Percentiles rank a stretch among this genome's conserved stretches.
Conservation (phyloP, 1,140 invertebrate genomes). For the Ostrea edulis region DNA sequence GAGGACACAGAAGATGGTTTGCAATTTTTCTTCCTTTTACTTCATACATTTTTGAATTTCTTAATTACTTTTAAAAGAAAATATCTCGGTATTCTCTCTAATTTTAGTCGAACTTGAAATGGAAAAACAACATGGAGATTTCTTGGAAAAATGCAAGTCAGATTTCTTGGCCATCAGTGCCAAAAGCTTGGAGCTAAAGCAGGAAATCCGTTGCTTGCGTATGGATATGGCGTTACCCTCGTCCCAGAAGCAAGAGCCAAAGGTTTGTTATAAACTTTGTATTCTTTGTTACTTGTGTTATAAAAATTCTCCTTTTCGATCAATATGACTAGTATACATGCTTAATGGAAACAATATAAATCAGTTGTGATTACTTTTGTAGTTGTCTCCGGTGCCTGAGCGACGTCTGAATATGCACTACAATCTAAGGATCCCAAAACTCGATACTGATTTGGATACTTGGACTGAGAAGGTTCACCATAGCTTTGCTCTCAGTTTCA, state of each 20-base stretch:
- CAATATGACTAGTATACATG: too few relatives aligned
- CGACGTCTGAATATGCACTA: neutral
- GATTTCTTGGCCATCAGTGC: neutral
- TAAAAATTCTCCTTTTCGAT: too few relatives aligned
- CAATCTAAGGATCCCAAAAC: neutral
- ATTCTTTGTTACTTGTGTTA: too few relatives aligned
- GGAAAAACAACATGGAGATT: slow-evolving; percentile 7
- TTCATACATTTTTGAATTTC: neutral
- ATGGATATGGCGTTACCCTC: neutral
- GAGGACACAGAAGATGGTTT: neutral
- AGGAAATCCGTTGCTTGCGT: slow-evolving; percentile 4
- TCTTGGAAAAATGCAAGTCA: neutral
- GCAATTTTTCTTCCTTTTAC: neutral
- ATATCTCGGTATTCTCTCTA: neutral
- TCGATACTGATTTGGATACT: neutral
- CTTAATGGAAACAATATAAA: too few relatives aligned
- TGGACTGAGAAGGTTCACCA: neutral
- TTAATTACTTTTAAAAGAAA: neutral
- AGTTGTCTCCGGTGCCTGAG: neutral
- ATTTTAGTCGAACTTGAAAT: slow-evolving; percentile 1
- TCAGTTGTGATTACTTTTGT: neutral
- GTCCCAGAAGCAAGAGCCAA: neutral
- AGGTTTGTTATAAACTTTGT: neutral
- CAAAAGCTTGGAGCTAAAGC: neutral
- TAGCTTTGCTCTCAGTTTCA: neutral